phyloP scores from a whole-genome alignment of 2,888 invertebrate genomes.

The Odontocolon sp. region DNA sequence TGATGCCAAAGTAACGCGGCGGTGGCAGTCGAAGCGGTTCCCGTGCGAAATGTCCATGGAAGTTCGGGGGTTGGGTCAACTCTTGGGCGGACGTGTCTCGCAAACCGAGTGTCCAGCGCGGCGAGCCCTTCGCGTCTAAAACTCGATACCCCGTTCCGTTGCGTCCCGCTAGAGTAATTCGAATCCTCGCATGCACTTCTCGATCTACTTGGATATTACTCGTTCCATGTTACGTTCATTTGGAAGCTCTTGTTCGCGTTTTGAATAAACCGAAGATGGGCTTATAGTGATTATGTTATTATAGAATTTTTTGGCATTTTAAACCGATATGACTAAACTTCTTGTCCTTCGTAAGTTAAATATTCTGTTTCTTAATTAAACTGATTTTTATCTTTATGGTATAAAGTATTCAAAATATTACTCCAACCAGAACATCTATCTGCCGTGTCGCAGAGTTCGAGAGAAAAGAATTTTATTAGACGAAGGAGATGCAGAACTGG shows the following conservation, averaged over 20 bases:
- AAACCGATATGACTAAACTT: too few relatives aligned
- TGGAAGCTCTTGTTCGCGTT: not conserved
- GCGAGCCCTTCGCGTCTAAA: constrained; percentile 45
- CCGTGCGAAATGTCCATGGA: constrained; percentile 55
- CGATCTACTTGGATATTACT: constrained; percentile 29
- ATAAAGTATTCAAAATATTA: too few relatives aligned
- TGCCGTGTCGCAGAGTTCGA: too few relatives aligned
- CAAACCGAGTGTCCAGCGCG: constrained; percentile 74
- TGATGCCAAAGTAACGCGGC: constrained; percentile 79
- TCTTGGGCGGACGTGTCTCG: constrained; percentile 76
- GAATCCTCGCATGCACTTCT: constrained; percentile 70
- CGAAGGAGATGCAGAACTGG: too few relatives aligned
- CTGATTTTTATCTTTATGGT: too few relatives aligned
- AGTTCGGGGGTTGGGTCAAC: constrained; percentile 55
- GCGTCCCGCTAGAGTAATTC: constrained; percentile 50
- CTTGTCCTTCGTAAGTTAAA: too few relatives aligned
- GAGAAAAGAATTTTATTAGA: too few relatives aligned
- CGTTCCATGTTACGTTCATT: constrained; percentile 19
- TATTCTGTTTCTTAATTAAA: too few relatives aligned
- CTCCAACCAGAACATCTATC: too few relatives aligned
- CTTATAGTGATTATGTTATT: too few relatives aligned
- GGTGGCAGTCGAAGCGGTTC: constrained; percentile 54
- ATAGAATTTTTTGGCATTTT: too few relatives aligned
- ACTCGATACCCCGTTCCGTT: constrained; percentile 31
- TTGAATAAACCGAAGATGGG: too few relatives aligned